These are phyloP conservation scores for Agrotis segetum DNA, from an alignment of 2,888 invertebrate genomes.

Conservation along the genomic window DNA sequence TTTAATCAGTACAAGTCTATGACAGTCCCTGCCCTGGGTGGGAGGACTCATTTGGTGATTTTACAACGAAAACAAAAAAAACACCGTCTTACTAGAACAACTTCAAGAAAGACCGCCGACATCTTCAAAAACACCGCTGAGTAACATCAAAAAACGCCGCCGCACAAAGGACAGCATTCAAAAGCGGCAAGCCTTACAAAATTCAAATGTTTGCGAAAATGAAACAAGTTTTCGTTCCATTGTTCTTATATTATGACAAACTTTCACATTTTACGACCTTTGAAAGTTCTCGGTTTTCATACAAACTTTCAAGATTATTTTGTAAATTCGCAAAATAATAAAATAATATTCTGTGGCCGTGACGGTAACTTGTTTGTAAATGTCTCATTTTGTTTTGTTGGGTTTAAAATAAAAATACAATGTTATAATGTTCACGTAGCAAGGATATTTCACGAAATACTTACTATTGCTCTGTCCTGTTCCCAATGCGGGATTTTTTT, in stretches of 20 bases:
- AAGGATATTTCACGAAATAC: too few species aligned
- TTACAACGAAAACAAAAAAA: too few species aligned
- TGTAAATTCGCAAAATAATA: neutral
- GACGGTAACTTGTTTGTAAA: neutral
- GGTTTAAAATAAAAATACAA: neutral
- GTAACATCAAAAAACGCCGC: too few species aligned
- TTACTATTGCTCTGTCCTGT: too few species aligned
- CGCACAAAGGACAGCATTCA: constrained; percentile 8
- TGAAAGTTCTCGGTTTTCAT: neutral
- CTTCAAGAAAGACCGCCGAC: too few species aligned
- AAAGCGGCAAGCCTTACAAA: constrained; percentile 22
- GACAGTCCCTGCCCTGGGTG: too few species aligned
- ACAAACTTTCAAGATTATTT: constrained; percentile 13
- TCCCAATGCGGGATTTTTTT: too few species aligned
- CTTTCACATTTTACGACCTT: constrained; percentile 26
- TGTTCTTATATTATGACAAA: constrained; percentile 17
- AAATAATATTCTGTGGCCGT: neutral
- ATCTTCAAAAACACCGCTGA: too few species aligned
- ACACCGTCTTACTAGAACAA: too few species aligned
- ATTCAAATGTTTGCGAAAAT: constrained; percentile 14
- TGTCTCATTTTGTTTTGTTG: neutral
- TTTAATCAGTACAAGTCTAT: too few species aligned
- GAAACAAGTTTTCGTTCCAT: constrained; percentile 18
- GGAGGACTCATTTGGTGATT: too few species aligned
- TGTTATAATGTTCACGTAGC: neutral